Evolutionary conservation across 2,888 invertebrate genomes (phyloP), one percentile per base, ranked within the genome.

Genomic region (Fabriciana adippe): DNA sequence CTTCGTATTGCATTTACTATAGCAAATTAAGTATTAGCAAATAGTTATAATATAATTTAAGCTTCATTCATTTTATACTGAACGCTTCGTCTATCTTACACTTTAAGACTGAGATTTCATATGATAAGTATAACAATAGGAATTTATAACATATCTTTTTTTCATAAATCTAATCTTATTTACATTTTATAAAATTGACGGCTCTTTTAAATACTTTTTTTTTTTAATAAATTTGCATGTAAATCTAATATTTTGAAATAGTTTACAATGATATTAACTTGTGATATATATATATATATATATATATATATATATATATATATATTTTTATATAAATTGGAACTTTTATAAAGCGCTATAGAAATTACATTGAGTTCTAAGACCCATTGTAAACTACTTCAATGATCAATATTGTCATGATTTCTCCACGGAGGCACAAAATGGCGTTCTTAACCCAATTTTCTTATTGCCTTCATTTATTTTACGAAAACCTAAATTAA

Each of bases 151-250:
- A 83, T 78, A 80, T 84, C 85, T 81, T 83, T 16, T n/a, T 84
- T 77, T 75, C 75, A 81, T 81, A 82, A 76, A 80, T 86, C 86
- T 89, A 85, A 81, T 90, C 88, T 89, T 91, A 91, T 91, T 88
- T 92, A 91, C 91, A 92, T 84, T 86, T 87, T 87, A 88, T 88
- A 89, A 84, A 91, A 90, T 90, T 90, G 91, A 89, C 90, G 80
- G 79, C 84, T 87, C 66, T 87, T 79, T 81, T 87, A 81, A 84
- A 86, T 84, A 83, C n/a, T n/a, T n/a, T n/a, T 78, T 79, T 81
- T 83, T 81, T 81, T 81, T 82, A 75, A 82, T 83, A 80, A 84
- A 76, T 73, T 76, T 78, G 73, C 71, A 62, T 75, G 72, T 74
- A 72, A 78, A 75, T 76, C 80, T 82, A 83, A 68, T 64, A 73